A percentile compares a stretch with the other conserved stretches of the same genome.
Conservation (phyloP, 2,113 vertebrate genomes). For the Rhinichthys klamathensis region DNA sequence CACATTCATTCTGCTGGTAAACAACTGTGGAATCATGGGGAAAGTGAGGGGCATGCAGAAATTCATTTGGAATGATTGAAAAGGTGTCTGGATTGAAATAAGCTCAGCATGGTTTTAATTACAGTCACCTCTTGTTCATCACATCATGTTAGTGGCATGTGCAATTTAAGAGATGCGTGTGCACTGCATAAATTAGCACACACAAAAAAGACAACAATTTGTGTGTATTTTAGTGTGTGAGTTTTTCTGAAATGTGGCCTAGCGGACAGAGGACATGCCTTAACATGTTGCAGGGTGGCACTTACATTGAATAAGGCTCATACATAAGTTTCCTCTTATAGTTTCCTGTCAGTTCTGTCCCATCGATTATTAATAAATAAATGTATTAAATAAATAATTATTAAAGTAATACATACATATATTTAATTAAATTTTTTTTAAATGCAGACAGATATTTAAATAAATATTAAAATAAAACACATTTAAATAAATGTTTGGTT, state of each 20-base stretch:
- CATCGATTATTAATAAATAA: background rate
- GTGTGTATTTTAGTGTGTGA: background rate
- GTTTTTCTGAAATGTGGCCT: background rate
- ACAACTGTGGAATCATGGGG: slow-evolving; percentile 20
- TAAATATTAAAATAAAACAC: too few relatives aligned
- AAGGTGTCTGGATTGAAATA: background rate
- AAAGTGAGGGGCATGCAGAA: background rate
- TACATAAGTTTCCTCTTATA: background rate
- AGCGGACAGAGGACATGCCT: too few relatives aligned
- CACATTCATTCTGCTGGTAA: slow-evolving; percentile 27
- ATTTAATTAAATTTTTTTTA: too few relatives aligned
- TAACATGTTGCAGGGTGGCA: too few relatives aligned
- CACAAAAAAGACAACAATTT: background rate
- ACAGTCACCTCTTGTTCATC: slow-evolving; percentile 1
- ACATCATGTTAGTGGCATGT: background rate
- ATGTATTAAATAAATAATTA: too few relatives aligned
- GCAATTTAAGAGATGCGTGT: background rate
- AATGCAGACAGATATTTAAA: background rate
- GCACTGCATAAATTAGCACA: background rate
- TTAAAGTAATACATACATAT: too few relatives aligned
- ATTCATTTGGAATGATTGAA: background rate
- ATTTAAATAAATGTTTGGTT: too few relatives aligned
- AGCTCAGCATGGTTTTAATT: background rate
- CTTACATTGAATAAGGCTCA: background rate
- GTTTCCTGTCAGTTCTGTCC: background rate